These are phyloP conservation scores for Drosophila nigrodunni DNA, from an alignment of 1,140 invertebrate genomes.

Conservation along the genomic window DNA sequence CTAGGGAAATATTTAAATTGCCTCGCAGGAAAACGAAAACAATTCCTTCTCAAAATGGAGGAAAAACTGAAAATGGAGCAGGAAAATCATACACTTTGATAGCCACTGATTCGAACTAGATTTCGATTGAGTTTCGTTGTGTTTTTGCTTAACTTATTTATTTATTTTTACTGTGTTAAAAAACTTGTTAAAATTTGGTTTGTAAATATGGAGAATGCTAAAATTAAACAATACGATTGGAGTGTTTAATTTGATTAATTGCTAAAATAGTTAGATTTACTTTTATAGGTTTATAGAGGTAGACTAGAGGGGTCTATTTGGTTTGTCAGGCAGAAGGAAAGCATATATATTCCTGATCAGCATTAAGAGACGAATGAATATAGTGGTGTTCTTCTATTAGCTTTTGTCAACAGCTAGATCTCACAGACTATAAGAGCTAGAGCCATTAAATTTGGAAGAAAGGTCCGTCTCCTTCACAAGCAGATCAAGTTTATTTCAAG, in stretches of 20 bases:
- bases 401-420: too few relatives aligned
- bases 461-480: too few relatives aligned
- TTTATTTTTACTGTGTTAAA: neutral
- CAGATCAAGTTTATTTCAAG: too few relatives aligned
- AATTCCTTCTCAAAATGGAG: neutral
- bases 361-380: too few relatives aligned
- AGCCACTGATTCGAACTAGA: neutral
- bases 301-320: too few relatives aligned
- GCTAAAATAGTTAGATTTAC: too few relatives aligned
- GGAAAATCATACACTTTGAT: neutral
- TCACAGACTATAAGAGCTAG: too few relatives aligned
- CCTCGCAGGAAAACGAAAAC: constrained; percentile 13
- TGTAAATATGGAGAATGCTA: constrained; percentile 2
- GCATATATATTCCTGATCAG: too few relatives aligned
- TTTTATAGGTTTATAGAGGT: too few relatives aligned
- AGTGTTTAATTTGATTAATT: neutral
- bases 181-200: neutral
- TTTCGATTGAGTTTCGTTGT: neutral
- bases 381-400: too few relatives aligned
- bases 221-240: neutral
- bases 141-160: neutral
- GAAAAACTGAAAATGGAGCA: neutral
- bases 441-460: too few relatives aligned
- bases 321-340: too few relatives aligned
- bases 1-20: constrained; percentile 20